These are phyloP conservation scores for Labrus mixtus DNA, from an alignment of 2,113 vertebrate genomes.

Conservation along the genomic window DNA sequence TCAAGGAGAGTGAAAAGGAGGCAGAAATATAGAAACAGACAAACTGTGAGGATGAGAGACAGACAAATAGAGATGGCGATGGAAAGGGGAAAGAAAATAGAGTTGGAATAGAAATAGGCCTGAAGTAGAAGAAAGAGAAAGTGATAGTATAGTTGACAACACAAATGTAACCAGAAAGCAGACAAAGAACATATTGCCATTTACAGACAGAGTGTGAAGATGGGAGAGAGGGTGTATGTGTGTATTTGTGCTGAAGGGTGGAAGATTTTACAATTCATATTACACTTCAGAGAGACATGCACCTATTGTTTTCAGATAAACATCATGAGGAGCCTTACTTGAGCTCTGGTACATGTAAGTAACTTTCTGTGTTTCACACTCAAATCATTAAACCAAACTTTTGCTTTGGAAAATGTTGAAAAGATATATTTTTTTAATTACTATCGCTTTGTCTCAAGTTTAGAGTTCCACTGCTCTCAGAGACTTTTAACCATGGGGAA, in stretches of 20 bases:
- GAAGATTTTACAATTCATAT: slow-evolving; percentile 5
- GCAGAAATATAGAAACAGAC: neutral
- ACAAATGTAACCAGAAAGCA: slow-evolving; percentile 3
- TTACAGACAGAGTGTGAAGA: slow-evolving; percentile 16
- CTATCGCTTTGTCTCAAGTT: no score
- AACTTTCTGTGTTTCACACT: neutral
- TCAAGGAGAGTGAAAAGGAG: slow-evolving; percentile 2
- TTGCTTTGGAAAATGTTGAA: neutral
- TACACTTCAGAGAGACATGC: slow-evolving; percentile 3
- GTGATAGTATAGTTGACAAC: neutral
- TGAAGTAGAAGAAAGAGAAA: neutral
- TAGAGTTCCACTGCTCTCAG: no score
- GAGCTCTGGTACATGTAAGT: no score
- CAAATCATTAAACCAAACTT: neutral
- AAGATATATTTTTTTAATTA: neutral
- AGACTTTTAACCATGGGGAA: no score
- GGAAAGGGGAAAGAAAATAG: no score
- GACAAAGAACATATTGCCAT: slow-evolving; percentile 22
- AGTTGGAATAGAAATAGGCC: no score
- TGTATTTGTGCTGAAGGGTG: neutral
- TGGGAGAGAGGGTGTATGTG: neutral
- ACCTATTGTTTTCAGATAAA: neutral
- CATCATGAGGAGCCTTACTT: neutral
- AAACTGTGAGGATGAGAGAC: neutral
- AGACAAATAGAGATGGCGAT: neutral